Evolutionary conservation across 2,797 vertebrate species (phyloP), one percentile per base, ranked within the genome.

Genomic region (Esox lucius): DNA sequence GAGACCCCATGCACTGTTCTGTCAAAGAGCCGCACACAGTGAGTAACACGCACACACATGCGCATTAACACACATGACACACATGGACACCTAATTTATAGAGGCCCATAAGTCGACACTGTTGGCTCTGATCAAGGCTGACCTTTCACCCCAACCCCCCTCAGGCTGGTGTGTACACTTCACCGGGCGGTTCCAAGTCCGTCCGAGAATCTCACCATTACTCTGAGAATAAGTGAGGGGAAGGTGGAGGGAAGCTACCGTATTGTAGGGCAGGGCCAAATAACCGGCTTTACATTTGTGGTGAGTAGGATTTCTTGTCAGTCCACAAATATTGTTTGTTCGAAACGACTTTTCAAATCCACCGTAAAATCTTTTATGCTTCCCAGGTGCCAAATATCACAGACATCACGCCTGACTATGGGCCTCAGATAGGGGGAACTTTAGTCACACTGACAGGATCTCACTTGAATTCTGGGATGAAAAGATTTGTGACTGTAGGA

Each of bases 371-470:
- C 3, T 24, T 16, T 71, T 4, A 59, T 15, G 80, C 39, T 28
- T 11, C 78, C 66, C 87, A 99, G 98, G 93, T 93, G 28, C 96
- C 97, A 0, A 76, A 3, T 33, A 72, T 99, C 82, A 93, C 82
- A 28, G 78, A 90, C 24, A 87, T 98, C 75, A 80, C 76, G 0
- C 98, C 97, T 15, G 79, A 82, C 0, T 93, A 91, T 35, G 98
- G 98, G 16, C 97, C 97, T 0, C 77, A 12, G 70, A 88, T 92
- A 46, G 98, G 98, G 81, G 97, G 97, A 68, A 96, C 96, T 24
- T 28, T 64, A 39, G 87, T 99, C 26, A 96, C 91, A 0, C 86
- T 99, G 7, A 82, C 19, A 0, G 98, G 98, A 39, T 85, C 51
- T 68, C 87, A 94, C 80, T 91, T 99, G 24, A 89, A 88, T 1